These are phyloP conservation scores for Resseliella maxima DNA, from an alignment of 2,888 invertebrate species.

Conservation along the genomic window DNA sequence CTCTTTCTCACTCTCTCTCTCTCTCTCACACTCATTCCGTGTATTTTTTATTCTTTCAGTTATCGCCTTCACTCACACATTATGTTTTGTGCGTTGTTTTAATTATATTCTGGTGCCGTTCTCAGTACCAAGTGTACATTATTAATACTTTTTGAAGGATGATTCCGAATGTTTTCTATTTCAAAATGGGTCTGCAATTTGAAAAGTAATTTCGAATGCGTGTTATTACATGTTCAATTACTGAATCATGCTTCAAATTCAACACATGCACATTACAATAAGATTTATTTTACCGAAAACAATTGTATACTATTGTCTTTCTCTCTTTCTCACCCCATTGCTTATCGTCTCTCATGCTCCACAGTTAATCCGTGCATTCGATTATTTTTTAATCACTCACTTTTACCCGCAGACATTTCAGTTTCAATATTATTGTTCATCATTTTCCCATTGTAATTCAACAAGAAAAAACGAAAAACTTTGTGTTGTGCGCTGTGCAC, in stretches of 20 bases:
- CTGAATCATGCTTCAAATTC: neutral
- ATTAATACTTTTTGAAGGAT: slow-evolving; percentile 9
- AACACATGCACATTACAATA: neutral
- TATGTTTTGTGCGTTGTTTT: slow-evolving; percentile 14
- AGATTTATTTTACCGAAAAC: neutral
- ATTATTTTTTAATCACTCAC: slow-evolving; percentile 42
- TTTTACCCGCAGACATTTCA: neutral
- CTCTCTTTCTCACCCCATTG: neutral
- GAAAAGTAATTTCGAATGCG: slow-evolving; percentile 42
- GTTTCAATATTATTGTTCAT: neutral
- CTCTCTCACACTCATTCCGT: no score
- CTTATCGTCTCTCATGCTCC: neutral
- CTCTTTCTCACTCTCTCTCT: neutral
- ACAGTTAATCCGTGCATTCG: slow-evolving; percentile 20
- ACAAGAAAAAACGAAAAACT: neutral
- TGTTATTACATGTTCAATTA: slow-evolving; percentile 53
- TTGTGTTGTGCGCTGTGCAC: no score
- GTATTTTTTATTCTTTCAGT: no score
- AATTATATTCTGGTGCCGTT: slow-evolving; percentile 46
- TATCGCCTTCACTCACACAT: no score
- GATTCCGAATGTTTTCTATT: neutral
- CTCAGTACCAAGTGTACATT: neutral
- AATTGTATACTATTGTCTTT: neutral
- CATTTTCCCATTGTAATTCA: neutral
- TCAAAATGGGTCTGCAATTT: neutral